phyloP scores from a whole-genome alignment of 2,113 vertebrate genomes.

The Pyrgilauda ruficollis region DNA sequence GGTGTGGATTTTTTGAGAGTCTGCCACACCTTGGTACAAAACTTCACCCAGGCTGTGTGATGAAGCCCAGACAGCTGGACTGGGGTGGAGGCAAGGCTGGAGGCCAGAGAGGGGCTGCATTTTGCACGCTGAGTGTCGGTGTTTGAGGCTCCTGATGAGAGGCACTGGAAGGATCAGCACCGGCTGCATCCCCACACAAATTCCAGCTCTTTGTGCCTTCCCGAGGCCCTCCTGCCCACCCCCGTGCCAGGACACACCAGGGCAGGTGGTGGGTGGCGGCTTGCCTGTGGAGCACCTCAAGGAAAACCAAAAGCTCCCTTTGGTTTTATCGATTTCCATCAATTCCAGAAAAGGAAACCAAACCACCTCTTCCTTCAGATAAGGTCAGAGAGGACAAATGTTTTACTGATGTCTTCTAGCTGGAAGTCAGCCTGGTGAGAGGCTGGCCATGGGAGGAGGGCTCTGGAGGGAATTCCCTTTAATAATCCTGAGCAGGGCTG shows the following conservation, averaged over 20 bases:
- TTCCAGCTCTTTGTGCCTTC: not conserved
- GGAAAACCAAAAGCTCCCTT: not conserved
- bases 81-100: not conserved
- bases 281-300: not conserved
- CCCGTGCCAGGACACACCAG: not conserved
- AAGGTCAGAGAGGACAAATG: not conserved
- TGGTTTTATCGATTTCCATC: not conserved
- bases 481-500: not conserved
- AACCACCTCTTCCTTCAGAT: not conserved
- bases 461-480: not conserved
- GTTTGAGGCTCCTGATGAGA: not conserved
- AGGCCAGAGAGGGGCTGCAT: not conserved
- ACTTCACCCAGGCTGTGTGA: not conserved
- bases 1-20: not conserved
- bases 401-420: not conserved
- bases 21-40: not conserved
- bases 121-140: fast-evolving
- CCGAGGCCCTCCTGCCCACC: not conserved
- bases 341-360: not conserved
- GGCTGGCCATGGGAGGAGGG: not conserved
- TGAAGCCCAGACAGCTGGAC: not conserved
- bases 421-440: not conserved
- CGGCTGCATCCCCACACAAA: not conserved
- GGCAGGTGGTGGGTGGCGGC: not conserved
- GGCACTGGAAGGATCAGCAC: not conserved